Base-by-base conservation (phyloP, 2,888 invertebrate species). In the Boloria selene region DNA sequence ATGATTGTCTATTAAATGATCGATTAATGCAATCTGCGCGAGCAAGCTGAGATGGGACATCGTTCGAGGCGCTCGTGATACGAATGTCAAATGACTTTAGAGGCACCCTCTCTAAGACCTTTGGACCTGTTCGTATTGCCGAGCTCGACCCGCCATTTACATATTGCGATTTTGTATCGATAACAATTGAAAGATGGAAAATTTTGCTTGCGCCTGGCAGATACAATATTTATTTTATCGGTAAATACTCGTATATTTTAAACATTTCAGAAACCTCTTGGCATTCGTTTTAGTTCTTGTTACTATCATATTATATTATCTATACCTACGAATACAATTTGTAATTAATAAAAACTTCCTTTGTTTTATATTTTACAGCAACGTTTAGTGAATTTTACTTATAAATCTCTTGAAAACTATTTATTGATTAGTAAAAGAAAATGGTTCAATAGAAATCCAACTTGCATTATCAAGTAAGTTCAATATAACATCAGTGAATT, bases 21-120 rank as follows among this genome's bases (percentile, higher is more conserved):
- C 87, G 90, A 90, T 90, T 90, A 92, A 91, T 90, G 90, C 88
- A 88, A 90, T 90, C 87, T 87, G 85, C 82, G 84, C 79, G 80
- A 87, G 88, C 79, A 84, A 85, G 84, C 85, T 80, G 87, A 86
- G 86, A 90, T 87, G 90, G 88, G 87, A 87, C 92, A 87, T 87
- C 88, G 89, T 90, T 88, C 82, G 83, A 80, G 80, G 80, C 82
- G 85, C 78, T 85, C 91, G 91, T 91, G 92, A 83, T 81, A 77
- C 79, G 92, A 88, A 91, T 91, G 86, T 83, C 78, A 83, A 89
- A 88, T 86, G 84, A 82, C 79, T 75, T 79, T 77, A 45, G 56
- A 56, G 76, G 78, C 78, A 77, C 80, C 80, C 80, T 76, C 74
- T 76, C 77, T 76, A 76, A 77, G 78, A 77, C 82, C 80, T 79